Evolutionary conservation across 2,797 vertebrate genomes (phyloP).

Genomic region (Decapterus maruadsi): DNA sequence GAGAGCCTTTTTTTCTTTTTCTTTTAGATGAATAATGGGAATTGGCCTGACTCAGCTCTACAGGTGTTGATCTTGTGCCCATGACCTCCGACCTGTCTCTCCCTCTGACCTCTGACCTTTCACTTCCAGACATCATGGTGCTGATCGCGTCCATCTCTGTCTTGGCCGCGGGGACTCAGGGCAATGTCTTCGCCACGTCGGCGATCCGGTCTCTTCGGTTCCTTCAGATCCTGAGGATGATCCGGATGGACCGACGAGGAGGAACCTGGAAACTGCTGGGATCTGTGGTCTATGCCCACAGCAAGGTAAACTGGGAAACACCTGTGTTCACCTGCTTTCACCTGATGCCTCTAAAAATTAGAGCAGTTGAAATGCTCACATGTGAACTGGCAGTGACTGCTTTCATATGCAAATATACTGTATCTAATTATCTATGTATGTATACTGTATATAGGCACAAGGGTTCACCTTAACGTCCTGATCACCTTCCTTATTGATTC

Average conservation of each 20-base stretch:
- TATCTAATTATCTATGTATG: too few species aligned
- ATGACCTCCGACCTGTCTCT: not conserved
- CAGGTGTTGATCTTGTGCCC: not conserved
- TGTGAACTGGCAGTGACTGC: too few species aligned
- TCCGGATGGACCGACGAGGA: constrained; percentile 96
- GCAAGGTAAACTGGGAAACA: constrained; percentile 86
- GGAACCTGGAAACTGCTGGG: constrained; percentile 98
- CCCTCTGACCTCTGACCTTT: not conserved
- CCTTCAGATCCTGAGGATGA: constrained; percentile 98
- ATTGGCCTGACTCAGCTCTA: not conserved
- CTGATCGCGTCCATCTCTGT: constrained; percentile 96
- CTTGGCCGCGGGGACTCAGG: constrained; percentile 95
- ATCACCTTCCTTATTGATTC: too few species aligned
- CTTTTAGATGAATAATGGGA: not conserved
- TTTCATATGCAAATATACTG: too few species aligned
- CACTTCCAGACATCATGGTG: constrained; percentile 94
- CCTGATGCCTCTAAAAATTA: not conserved
- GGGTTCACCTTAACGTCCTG: too few species aligned
- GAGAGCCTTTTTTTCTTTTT: not conserved
- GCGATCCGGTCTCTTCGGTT: constrained; percentile 95
- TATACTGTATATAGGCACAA: too few species aligned
- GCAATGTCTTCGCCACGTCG: constrained; percentile 97
- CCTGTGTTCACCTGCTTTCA: not conserved
- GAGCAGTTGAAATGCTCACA: too few species aligned
- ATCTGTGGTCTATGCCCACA: constrained; percentile 97